These are phyloP conservation scores for Aldabrachelys gigantea DNA, from an alignment of 2,113 vertebrate genomes.

Conservation along the genomic window DNA sequence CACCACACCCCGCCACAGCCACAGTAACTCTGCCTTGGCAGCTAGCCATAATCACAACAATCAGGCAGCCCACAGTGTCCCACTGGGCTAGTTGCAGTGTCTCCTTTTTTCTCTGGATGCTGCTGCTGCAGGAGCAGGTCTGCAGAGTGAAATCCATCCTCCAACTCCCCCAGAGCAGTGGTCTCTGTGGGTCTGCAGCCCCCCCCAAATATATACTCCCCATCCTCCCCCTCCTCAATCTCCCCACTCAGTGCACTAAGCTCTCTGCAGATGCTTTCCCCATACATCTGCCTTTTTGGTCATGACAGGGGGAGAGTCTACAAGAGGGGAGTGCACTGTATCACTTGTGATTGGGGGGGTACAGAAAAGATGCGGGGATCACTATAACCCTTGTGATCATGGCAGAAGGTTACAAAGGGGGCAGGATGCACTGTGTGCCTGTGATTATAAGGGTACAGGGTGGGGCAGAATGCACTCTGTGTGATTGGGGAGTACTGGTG, in stretches of 20 bases:
- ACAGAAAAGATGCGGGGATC: not conserved
- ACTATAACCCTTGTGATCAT: not conserved
- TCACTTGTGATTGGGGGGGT: not conserved
- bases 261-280: no score
- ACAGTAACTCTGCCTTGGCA: not conserved
- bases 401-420: not conserved
- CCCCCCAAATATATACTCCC: not conserved
- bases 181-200: not conserved
- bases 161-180: not conserved
- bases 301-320: no score
- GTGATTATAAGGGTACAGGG: no score
- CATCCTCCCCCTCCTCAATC: no score
- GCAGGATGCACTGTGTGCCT: not conserved
- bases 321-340: no score
- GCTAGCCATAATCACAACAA: not conserved
- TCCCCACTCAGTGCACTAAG: no score
- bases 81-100: accelerated
- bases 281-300: no score
- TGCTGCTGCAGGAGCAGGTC: not conserved
- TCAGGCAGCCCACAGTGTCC: accelerated
- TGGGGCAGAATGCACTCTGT: no score
- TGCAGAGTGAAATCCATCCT: not conserved
- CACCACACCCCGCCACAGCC: accelerated
- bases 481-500: no score
- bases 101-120: not conserved